Evolutionary conservation across 2,888 invertebrate species (phyloP).

Genomic region (Brachyptera putata): DNA sequence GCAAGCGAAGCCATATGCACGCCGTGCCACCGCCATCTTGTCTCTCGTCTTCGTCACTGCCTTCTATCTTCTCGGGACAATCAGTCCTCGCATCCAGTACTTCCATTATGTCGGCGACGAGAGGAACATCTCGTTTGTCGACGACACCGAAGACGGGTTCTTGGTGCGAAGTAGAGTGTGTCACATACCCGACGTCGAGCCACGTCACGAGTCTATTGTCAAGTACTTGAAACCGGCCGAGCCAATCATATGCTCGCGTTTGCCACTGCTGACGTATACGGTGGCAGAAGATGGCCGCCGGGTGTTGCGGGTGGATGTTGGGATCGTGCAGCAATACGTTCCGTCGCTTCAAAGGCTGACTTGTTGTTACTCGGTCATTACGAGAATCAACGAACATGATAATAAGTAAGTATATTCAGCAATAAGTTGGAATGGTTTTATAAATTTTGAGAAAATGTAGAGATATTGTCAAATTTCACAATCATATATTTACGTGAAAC

Average conservation of each 20-base stretch:
- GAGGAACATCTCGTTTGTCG: too few species aligned
- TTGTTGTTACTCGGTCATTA: slow-evolving; percentile 43
- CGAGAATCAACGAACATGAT: slow-evolving; percentile 34
- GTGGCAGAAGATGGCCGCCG: slow-evolving; percentile 37
- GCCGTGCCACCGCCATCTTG: too few species aligned
- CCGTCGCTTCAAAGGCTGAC: slow-evolving; percentile 32
- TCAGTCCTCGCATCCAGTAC: not conserved
- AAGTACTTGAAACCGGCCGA: slow-evolving; percentile 51
- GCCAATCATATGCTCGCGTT: slow-evolving; percentile 50
- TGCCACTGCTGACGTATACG: slow-evolving; percentile 41
- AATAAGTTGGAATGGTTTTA: too few species aligned
- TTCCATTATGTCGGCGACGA: too few species aligned
- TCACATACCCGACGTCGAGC: slow-evolving; percentile 57
- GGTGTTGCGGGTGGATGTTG: slow-evolving; percentile 40
- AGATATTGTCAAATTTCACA: too few species aligned
- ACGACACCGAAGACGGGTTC: slow-evolving; percentile 42
- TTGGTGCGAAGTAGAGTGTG: slow-evolving; percentile 58
- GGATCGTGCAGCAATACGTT: slow-evolving; percentile 38
- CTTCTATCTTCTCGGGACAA: not conserved
- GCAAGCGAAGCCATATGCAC: too few species aligned
- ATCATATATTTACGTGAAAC: too few species aligned
- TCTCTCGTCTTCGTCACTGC: not conserved
- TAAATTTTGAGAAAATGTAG: too few species aligned
- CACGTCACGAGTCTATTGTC: slow-evolving; percentile 49
- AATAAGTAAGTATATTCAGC: slow-evolving; percentile 32